Conservation (phyloP, 2,888 invertebrate species). For the Microplitis manilae region DNA sequence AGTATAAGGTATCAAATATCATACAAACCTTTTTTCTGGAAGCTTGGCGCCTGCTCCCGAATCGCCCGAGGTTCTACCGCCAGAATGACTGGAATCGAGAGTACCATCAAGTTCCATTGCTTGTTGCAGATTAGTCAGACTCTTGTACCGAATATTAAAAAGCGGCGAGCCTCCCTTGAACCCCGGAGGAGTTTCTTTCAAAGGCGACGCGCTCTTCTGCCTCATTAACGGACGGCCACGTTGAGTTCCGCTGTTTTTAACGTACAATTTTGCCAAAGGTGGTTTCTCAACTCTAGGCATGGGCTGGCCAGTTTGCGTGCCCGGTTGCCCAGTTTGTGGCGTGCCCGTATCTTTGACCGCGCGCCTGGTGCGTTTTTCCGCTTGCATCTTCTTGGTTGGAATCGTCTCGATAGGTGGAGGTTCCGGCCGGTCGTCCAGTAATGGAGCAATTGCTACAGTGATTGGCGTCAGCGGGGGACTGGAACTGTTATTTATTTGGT, state of each 20-base stretch:
- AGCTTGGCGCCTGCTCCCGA: conserved; percentile 84
- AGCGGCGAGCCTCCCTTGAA: conserved; percentile 83
- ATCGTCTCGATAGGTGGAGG: conserved; percentile 94
- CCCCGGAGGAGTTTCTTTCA: conserved; percentile 81
- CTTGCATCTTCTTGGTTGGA: conserved; percentile 85
- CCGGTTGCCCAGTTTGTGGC: conserved; percentile 53
- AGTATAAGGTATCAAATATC: not conserved
- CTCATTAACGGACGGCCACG: conserved; percentile 78
- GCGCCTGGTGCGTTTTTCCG: conserved; percentile 84
- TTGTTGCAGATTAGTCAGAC: conserved; percentile 81
- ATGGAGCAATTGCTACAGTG: conserved; percentile 75
- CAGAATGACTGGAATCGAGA: conserved; percentile 91
- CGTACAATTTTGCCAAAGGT: conserved; percentile 80
- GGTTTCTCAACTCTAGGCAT: conserved; percentile 75
- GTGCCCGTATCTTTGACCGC: conserved; percentile 77
- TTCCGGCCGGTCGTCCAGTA: conserved; percentile 82
- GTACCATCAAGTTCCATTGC: conserved; percentile 84
- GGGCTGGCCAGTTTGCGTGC: conserved; percentile 60
- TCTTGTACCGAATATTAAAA: conserved; percentile 80
- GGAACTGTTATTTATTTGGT: conserved; percentile 44
- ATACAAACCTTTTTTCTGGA: conserved; percentile 81
- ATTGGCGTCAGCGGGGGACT: conserved; percentile 72
- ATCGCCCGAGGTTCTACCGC: conserved; percentile 88
- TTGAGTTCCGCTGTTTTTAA: conserved; percentile 82
- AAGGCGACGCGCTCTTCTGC: conserved; percentile 82